phyloP scores from a whole-genome alignment of 1,140 invertebrate species.

The Drosophila setifemur region DNA sequence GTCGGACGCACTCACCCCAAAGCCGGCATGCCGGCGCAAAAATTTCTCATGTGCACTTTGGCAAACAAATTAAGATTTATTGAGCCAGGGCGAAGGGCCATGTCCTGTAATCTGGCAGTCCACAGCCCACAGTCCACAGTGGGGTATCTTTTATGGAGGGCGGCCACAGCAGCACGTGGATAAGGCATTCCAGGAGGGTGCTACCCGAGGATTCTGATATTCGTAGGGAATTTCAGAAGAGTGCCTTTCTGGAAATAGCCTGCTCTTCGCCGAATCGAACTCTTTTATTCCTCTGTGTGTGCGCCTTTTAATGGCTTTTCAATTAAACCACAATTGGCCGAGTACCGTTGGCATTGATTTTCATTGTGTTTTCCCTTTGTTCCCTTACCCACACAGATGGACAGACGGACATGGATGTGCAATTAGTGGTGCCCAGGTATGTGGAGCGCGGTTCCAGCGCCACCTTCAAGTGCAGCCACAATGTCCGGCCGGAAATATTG shows the following conservation, averaged over 20 bases:
- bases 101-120: constrained; percentile 41
- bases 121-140: neutral
- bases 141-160: neutral
- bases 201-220: too few relatives aligned
- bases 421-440: constrained; percentile 76
- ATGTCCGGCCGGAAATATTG: constrained; percentile 85
- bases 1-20: neutral
- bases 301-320: constrained; percentile 59
- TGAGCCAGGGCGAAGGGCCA: constrained; percentile 28
- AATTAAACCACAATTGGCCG: constrained; percentile 65
- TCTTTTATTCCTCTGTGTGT: constrained; percentile 8
- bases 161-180: neutral
- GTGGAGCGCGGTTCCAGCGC: constrained; percentile 82
- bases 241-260: constrained; percentile 28
- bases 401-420: constrained; percentile 81
- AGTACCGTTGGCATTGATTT: constrained; percentile 4
- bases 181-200: neutral
- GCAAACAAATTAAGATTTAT: constrained; percentile 80
- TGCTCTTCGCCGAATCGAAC: constrained; percentile 11
- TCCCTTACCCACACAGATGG: constrained; percentile 59
- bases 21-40: constrained; percentile 42
- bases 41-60: constrained; percentile 73
- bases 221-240: neutral
- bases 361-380: constrained; percentile 25
- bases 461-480: constrained; percentile 85